A percentile compares a stretch with the other conserved stretches of the same genome.
Conservation (phyloP, 2,888 invertebrate genomes). For the Archips crataeganus region DNA sequence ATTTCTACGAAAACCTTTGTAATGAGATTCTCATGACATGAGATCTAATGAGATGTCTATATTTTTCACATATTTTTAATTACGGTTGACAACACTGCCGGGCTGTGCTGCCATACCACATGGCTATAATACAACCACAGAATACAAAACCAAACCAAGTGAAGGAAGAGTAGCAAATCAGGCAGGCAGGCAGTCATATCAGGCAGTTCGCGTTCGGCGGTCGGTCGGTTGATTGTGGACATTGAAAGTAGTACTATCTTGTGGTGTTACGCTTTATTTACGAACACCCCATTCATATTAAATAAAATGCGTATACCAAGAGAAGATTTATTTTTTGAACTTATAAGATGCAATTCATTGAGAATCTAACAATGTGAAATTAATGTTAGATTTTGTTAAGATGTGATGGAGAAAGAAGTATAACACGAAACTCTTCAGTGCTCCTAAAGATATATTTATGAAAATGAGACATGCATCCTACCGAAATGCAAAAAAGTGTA, state of each 20-base stretch:
- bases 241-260: slow-evolving; percentile 17
- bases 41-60: too few species aligned
- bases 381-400: slow-evolving; percentile 35
- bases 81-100: too few species aligned
- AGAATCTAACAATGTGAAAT: slow-evolving; percentile 14
- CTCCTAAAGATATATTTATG: slow-evolving; percentile 54
- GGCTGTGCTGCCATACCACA: too few species aligned
- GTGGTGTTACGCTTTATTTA: slow-evolving; percentile 29
- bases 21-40: too few species aligned
- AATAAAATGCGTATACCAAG: slow-evolving; percentile 29
- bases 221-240: slow-evolving; percentile 18
- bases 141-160: neutral
- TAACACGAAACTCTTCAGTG: slow-evolving; percentile 18
- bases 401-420: slow-evolving; percentile 29
- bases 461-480: slow-evolving; percentile 85
- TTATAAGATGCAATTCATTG: slow-evolving; percentile 2
- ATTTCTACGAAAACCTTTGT: too few species aligned
- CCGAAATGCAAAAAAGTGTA: slow-evolving; percentile 90
- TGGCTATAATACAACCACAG: neutral
- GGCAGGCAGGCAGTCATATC: neutral
- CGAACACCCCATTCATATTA: slow-evolving; percentile 16
- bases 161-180: neutral
- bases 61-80: too few species aligned
- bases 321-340: slow-evolving; percentile 15
- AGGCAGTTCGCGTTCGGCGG: slow-evolving; percentile 23